These are phyloP conservation scores for Antheraea yamamai DNA, from an alignment of 2,888 invertebrate genomes.

Conservation along the genomic window DNA sequence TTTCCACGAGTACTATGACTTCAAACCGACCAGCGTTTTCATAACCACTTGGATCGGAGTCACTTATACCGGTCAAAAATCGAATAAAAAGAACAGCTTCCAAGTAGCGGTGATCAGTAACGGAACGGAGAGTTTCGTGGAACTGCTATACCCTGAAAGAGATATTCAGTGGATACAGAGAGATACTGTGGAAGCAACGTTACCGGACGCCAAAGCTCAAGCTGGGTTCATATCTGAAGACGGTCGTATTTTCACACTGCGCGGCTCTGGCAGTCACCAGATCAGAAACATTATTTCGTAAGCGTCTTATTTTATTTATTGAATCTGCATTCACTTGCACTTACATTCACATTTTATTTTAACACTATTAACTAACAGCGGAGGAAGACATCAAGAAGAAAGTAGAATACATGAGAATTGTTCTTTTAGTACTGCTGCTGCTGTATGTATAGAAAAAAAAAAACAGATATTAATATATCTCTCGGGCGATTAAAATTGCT, in stretches of 20 bases:
- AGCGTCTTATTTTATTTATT: conserved; percentile 37
- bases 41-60: conserved; percentile 96
- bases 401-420: too few species aligned
- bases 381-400: too few species aligned
- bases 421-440: too few species aligned
- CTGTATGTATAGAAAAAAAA: too few species aligned
- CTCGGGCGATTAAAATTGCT: too few species aligned
- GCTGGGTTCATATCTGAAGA: conserved; percentile 95
- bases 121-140: conserved; percentile 90
- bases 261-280: conserved; percentile 96
- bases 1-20: conserved; percentile 87
- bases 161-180: conserved; percentile 97
- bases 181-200: conserved; percentile 86
- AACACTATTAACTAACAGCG: too few species aligned
- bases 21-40: conserved; percentile 89
- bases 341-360: too few species aligned
- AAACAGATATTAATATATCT: too few species aligned
- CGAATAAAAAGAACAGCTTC: conserved; percentile 93
- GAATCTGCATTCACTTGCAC: too few species aligned
- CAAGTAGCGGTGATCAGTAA: conserved; percentile 87
- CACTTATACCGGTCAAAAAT: conserved; percentile 86
- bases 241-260: conserved; percentile 87
- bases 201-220: conserved; percentile 95
- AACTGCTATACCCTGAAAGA: conserved; percentile 92
- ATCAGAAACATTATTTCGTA: conserved; percentile 90